phyloP scores from a whole-genome alignment of 2,797 vertebrate species.

The Taenioides sp. region DNA sequence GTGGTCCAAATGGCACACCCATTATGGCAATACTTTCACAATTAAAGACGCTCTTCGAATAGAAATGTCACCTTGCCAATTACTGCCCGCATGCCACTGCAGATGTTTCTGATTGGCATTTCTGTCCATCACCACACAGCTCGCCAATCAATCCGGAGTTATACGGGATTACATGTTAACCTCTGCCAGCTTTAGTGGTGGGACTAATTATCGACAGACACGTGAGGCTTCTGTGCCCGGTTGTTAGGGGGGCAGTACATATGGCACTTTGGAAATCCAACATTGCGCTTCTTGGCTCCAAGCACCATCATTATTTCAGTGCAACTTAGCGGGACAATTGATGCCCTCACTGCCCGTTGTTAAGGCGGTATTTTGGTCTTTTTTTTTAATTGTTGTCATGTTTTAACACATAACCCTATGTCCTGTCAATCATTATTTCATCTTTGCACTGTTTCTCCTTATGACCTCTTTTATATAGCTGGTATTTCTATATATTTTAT shows the following conservation, averaged over 20 bases:
- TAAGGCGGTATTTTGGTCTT: slow-evolving; percentile 44
- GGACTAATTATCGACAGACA: slow-evolving; percentile 45
- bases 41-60: slow-evolving; percentile 50
- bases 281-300: slow-evolving; percentile 42
- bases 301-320: slow-evolving; percentile 57
- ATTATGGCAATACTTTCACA: slow-evolving; percentile 52
- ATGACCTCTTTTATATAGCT: too few species aligned
- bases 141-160: slow-evolving; percentile 43
- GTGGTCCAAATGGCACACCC: slow-evolving; percentile 55
- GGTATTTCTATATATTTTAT: too few species aligned
- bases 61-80: slow-evolving; percentile 66
- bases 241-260: slow-evolving; percentile 41
- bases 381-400: too few species aligned
- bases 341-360: slow-evolving; percentile 36
- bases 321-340: slow-evolving; percentile 51
- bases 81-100: slow-evolving; percentile 19
- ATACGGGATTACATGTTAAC: slow-evolving; percentile 30
- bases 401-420: too few species aligned
- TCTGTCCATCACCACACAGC: slow-evolving; percentile 47
- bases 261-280: slow-evolving; percentile 51
- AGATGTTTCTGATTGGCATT: slow-evolving; percentile 46
- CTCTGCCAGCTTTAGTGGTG: slow-evolving; percentile 30
- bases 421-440: too few species aligned
- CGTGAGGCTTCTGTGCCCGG: slow-evolving; percentile 41
- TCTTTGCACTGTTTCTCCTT: too few species aligned